A percentile compares a stretch with the other conserved stretches of the same genome.
Conservation (phyloP, 2,797 vertebrate species). For the Pangasius larnaudii region DNA sequence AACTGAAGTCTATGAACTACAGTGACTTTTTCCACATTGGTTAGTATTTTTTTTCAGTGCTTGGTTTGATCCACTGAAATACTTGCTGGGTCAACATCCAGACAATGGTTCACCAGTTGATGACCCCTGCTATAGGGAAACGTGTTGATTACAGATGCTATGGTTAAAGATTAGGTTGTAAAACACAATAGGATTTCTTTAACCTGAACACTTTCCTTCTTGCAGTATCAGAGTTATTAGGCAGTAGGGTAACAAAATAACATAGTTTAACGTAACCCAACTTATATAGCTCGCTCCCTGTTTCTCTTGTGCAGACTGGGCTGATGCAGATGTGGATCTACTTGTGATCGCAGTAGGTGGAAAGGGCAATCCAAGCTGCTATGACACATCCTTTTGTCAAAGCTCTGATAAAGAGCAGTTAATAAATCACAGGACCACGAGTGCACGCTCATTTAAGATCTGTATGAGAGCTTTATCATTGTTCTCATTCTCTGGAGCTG, state of each 20-base stretch:
- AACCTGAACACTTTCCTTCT: background rate
- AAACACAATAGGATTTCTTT: background rate
- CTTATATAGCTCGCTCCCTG: background rate
- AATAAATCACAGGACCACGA: slow-evolving; percentile 31
- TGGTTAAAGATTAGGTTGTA: background rate
- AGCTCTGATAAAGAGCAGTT: slow-evolving; percentile 45
- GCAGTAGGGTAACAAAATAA: background rate
- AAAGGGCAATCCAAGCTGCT: slow-evolving; percentile 27
- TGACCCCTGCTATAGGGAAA: background rate
- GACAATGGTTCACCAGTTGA: background rate
- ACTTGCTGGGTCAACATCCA: background rate
- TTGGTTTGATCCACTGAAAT: background rate
- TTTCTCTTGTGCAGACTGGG: background rate
- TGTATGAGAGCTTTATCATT: slow-evolving; percentile 31
- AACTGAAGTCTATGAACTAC: background rate
- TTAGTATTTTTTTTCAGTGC: background rate
- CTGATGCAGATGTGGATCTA: slow-evolving; percentile 2
- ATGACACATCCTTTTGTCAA: slow-evolving; percentile 43
- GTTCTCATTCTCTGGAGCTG: slow-evolving; percentile 35
- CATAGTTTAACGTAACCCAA: background rate
- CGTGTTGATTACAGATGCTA: too few relatives aligned
- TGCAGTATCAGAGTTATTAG: background rate
- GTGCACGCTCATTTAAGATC: slow-evolving; percentile 33
- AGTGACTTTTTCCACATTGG: background rate
- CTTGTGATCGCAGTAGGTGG: slow-evolving; percentile 11